Conservation (phyloP, 2,888 invertebrate species). For the Limnephilus rhombicus region DNA sequence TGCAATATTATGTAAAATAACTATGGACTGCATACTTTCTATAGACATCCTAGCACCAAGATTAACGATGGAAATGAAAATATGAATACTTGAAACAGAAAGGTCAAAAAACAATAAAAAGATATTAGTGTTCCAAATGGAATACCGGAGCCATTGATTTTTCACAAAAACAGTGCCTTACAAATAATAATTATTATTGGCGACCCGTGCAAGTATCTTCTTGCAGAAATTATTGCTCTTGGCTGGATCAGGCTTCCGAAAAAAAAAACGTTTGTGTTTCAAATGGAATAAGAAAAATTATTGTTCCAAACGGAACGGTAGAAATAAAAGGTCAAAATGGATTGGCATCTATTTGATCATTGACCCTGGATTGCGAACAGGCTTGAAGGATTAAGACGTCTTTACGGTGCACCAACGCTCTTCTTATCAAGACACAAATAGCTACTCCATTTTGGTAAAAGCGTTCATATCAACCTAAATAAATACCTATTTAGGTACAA, state of each 20-base stretch:
- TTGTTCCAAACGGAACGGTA: background rate
- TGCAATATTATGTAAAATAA: background rate
- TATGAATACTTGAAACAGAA: background rate
- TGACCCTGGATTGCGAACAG: slow-evolving; percentile 59
- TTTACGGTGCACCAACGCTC: slow-evolving; percentile 61
- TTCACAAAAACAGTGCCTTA: too few relatives aligned
- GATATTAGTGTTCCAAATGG: background rate
- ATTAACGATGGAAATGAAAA: background rate
- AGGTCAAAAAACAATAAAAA: background rate
- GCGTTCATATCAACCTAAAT: background rate
- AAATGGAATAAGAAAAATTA: background rate
- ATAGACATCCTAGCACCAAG: slow-evolving; percentile 7
- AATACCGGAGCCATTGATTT: background rate
- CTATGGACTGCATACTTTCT: background rate
- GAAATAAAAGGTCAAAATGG: slow-evolving; percentile 18
- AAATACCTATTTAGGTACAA: background rate
- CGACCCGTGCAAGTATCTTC: background rate
- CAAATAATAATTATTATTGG: too few relatives aligned
- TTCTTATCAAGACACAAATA: slow-evolving; percentile 43
- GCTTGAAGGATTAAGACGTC: slow-evolving; percentile 60
- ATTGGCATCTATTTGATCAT: slow-evolving; percentile 16
- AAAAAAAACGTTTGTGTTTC: background rate
- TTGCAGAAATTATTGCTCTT: background rate
- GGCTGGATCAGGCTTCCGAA: background rate
- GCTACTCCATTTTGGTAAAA: slow-evolving; percentile 38